phyloP scores from a whole-genome alignment of 2,888 invertebrate genomes.

The Abscondita cerata region DNA sequence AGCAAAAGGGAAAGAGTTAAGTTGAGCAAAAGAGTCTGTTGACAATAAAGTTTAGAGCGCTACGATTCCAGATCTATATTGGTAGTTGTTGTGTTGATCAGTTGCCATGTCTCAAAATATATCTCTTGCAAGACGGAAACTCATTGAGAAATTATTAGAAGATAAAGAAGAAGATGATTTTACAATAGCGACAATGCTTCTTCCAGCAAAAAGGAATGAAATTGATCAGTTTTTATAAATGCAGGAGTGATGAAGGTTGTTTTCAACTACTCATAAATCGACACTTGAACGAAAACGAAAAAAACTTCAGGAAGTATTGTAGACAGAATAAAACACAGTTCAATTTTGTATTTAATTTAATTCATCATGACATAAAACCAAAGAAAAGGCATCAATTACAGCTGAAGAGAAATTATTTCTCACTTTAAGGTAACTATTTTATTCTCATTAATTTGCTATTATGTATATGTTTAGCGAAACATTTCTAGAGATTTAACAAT shows the following conservation, averaged over 20 bases:
- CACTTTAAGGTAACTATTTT: background rate
- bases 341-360: background rate
- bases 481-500: too few species aligned
- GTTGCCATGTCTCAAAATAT: too few species aligned
- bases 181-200: background rate
- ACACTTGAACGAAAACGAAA: background rate
- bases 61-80: too few species aligned
- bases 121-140: background rate
- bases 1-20: too few species aligned
- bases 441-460: too few species aligned
- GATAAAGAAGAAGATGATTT: background rate
- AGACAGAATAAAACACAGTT: background rate
- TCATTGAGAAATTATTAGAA: background rate
- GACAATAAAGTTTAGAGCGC: too few species aligned
- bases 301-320: background rate
- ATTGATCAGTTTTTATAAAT: background rate
- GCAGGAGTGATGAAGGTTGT: background rate
- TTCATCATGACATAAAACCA: background rate
- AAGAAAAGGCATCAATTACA: background rate
- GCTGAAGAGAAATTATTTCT: background rate
- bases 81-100: too few species aligned
- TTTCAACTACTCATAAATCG: background rate
- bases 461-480: too few species aligned
- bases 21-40: too few species aligned
- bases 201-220: background rate